These are phyloP conservation scores for Suricata suricatta DNA, from an alignment of 2,113 vertebrate species.

Conservation along the genomic window DNA sequence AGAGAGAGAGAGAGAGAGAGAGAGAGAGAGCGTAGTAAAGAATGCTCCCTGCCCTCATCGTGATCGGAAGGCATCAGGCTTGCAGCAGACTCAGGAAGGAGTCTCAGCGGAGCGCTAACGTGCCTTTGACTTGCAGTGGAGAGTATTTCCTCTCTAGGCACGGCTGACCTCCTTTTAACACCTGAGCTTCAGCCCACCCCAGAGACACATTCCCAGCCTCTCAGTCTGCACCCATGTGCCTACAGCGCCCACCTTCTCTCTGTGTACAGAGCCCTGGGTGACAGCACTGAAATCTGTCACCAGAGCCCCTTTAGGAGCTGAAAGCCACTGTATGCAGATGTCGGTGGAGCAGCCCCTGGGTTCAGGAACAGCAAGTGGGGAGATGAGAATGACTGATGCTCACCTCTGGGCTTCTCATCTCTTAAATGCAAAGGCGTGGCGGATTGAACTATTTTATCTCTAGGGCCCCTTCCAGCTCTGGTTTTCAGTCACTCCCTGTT, in stretches of 20 bases:
- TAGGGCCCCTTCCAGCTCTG: background rate
- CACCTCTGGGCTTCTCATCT: background rate
- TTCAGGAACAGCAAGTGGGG: background rate
- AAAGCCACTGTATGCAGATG: no score
- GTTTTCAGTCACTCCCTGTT: background rate
- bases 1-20: background rate
- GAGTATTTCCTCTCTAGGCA: background rate
- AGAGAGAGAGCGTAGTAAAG: background rate
- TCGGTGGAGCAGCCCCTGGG: background rate
- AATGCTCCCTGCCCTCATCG: rapidly evolving
- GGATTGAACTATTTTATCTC: background rate
- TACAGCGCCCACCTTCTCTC: background rate
- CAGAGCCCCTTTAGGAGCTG: background rate
- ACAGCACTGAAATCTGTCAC: background rate
- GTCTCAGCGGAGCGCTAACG: constrained; percentile 8
- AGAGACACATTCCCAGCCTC: background rate
- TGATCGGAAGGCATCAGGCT: background rate
- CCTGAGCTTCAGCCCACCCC: constrained; percentile 13
- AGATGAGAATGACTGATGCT: background rate
- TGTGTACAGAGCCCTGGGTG: background rate
- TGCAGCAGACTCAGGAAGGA: background rate
- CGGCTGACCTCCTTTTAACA: constrained; percentile 56
- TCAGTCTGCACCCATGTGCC: background rate
- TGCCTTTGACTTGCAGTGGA: constrained; percentile 29
- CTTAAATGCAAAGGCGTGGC: background rate